Percentiles rank a stretch among this genome's conserved stretches.
phyloP scores from a whole-genome alignment of 2,113 vertebrate genomes.

The Rousettus leschenaultii region DNA sequence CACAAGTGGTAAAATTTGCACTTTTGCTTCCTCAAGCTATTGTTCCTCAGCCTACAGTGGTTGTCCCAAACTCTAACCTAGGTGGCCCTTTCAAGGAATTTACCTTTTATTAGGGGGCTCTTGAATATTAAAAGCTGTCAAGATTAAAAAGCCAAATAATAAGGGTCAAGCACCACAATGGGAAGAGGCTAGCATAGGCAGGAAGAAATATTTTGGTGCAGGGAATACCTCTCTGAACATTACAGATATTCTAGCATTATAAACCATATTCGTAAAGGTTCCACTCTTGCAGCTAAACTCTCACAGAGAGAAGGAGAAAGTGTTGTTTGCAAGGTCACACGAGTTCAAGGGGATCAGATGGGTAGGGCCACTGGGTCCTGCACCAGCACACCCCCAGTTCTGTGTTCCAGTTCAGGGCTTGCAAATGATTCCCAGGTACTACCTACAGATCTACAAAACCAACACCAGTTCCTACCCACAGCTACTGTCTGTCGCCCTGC shows the following conservation, averaged over 20 bases:
- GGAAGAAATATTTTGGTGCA: background rate
- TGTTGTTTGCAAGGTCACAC: background rate
- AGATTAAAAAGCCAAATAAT: background rate
- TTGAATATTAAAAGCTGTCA: conserved; percentile 8
- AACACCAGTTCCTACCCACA: background rate
- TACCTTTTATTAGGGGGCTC: background rate
- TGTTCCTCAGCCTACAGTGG: background rate
- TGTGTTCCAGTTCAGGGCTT: background rate
- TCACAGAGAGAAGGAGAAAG: conserved; percentile 16
- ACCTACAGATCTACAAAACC: background rate
- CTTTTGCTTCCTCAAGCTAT: background rate
- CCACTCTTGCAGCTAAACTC: background rate
- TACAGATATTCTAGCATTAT: background rate
- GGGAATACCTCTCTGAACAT: background rate
- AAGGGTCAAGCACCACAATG: background rate
- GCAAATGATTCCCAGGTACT: background rate
- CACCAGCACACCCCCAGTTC: background rate
- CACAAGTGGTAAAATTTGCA: background rate
- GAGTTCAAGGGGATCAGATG: background rate
- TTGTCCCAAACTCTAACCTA: background rate
- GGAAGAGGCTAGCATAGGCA: background rate
- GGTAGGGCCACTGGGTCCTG: background rate
- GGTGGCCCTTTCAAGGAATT: background rate
- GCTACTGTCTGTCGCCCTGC: background rate
- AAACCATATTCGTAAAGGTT: background rate